phyloP scores from a whole-genome alignment of 1,140 invertebrate genomes.

The Bombus sylvicola region DNA sequence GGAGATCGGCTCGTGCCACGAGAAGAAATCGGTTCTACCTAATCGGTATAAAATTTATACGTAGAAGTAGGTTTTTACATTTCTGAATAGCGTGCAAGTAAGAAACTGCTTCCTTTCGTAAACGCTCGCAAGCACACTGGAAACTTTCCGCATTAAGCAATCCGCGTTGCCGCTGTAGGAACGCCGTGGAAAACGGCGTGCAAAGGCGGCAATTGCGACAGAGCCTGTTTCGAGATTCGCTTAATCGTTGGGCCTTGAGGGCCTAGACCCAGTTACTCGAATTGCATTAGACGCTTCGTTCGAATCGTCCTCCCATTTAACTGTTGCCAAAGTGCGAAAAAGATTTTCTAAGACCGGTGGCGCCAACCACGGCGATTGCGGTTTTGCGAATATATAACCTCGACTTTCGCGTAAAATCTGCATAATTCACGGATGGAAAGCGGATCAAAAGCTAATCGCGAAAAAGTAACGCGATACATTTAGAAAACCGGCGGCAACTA shows the following conservation, averaged over 20 bases:
- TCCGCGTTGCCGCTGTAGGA: slow-evolving; percentile 57
- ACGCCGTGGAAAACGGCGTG: slow-evolving; percentile 69
- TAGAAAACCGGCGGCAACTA: not conserved
- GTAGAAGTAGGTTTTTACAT: slow-evolving; percentile 40
- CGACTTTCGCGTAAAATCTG: slow-evolving; percentile 16
- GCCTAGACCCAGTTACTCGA: slow-evolving; percentile 78
- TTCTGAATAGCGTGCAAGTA: slow-evolving; percentile 46
- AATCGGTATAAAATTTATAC: slow-evolving; percentile 24
- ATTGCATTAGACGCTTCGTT: slow-evolving; percentile 60
- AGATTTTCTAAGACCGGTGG: not conserved
- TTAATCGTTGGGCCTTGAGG: slow-evolving; percentile 77
- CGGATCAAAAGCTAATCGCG: not conserved
- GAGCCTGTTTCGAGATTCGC: slow-evolving; percentile 77
- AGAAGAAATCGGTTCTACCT: not conserved
- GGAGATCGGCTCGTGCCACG: not conserved
- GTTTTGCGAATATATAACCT: not conserved
- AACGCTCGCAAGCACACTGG: slow-evolving; percentile 72
- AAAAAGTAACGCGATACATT: not conserved
- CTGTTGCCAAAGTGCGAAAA: not conserved
- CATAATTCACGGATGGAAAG: slow-evolving; percentile 1
- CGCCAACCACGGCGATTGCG: not conserved
- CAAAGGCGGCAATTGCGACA: slow-evolving; percentile 76
- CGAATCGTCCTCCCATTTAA: slow-evolving; percentile 36
- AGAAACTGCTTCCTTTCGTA: slow-evolving; percentile 70
- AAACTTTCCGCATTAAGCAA: slow-evolving; percentile 74